These are phyloP conservation scores for Xanthostigma xanthostigma DNA, from an alignment of 2,888 invertebrate genomes.

Conservation along the genomic window DNA sequence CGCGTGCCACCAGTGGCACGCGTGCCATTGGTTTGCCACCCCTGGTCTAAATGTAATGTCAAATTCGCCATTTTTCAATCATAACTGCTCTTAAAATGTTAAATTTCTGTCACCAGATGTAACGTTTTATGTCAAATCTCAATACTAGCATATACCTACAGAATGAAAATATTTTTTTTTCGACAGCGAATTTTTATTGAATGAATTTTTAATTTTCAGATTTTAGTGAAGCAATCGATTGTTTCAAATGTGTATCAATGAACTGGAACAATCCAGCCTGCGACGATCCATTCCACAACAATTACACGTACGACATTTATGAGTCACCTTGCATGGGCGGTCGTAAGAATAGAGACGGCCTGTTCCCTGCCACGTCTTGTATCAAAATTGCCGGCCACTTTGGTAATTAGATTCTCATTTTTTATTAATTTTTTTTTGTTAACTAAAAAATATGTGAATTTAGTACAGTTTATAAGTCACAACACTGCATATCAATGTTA, in stretches of 20 bases:
- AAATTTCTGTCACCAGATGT: too few species aligned
- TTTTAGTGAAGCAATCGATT: conserved; percentile 60
- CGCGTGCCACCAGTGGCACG: too few species aligned
- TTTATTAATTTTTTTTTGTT: too few species aligned
- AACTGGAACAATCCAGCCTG: conserved; percentile 75
- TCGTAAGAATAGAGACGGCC: conserved; percentile 77
- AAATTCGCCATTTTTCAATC: neutral
- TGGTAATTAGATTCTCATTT: conserved; percentile 37
- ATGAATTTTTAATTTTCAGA: neutral
- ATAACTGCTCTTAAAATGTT: too few species aligned
- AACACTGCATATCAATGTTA: too few species aligned
- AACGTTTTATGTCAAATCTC: neutral
- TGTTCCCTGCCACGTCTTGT: conserved; percentile 94
- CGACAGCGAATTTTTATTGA: neutral
- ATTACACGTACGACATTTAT: conserved; percentile 66
- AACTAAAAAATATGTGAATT: too few species aligned
- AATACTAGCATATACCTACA: neutral
- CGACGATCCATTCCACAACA: conserved; percentile 93
- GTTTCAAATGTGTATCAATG: conserved; percentile 92
- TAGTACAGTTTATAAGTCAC: too few species aligned
- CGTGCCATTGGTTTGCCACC: too few species aligned
- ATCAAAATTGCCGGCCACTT: conserved; percentile 87
- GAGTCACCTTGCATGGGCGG: conserved; percentile 92
- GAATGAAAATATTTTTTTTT: neutral
- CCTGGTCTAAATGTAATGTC: neutral